Conservation (phyloP, 2,113 vertebrate species). For the Puntigrus tetrazona region DNA sequence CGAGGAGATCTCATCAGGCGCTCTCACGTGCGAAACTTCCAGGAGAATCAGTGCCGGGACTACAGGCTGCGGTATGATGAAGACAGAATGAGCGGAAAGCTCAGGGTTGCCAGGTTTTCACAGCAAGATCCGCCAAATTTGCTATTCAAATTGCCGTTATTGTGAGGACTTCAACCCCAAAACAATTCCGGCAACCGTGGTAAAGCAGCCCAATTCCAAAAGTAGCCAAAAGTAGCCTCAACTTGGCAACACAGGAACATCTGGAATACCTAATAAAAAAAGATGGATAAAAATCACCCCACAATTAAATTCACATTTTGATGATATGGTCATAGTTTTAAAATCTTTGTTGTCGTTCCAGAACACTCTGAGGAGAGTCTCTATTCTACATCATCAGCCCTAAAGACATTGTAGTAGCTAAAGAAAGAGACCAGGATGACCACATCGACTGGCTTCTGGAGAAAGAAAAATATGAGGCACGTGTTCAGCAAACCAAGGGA, state of each 20-base stretch:
- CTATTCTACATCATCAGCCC: constrained; percentile 99
- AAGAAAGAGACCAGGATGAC: constrained; percentile 97
- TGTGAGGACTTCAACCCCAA: no score
- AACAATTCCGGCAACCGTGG: no score
- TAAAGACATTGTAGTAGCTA: constrained; percentile 96
- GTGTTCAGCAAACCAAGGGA: neutral
- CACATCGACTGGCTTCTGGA: constrained; percentile 98
- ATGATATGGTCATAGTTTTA: neutral
- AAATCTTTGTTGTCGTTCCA: constrained; percentile 68
- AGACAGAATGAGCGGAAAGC: no score
- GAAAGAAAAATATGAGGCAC: constrained; percentile 97
- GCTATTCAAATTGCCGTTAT: no score
- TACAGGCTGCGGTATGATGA: constrained; percentile 88
- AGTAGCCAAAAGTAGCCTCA: no score
- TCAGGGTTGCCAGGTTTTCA: no score
- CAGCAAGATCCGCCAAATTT: no score
- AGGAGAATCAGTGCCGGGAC: constrained; percentile 95
- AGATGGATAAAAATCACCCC: neutral
- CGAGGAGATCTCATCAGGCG: constrained; percentile 97
- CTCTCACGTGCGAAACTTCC: constrained; percentile 94
- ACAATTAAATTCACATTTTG: neutral
- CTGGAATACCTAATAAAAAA: neutral
- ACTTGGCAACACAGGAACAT: no score
- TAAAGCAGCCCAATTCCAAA: no score
- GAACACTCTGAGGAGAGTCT: constrained; percentile 93